A percentile compares a stretch with the other conserved stretches of the same genome.
These are phyloP conservation scores for Xanthorhoe spadicearia DNA, from an alignment of 2,888 invertebrate genomes.

Conservation along the genomic window DNA sequence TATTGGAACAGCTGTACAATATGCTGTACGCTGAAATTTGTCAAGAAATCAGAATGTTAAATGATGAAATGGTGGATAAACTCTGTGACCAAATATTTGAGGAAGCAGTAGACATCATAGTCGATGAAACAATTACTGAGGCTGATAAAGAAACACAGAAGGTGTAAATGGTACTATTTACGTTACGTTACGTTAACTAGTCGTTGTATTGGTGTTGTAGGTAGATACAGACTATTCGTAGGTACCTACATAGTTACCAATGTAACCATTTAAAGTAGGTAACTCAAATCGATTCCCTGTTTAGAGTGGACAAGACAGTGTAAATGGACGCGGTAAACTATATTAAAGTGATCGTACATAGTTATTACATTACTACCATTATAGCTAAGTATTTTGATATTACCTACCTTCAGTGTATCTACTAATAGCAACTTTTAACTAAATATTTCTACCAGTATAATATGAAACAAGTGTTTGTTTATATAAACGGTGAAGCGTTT, in stretches of 20 bases:
- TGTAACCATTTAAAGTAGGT: not conserved
- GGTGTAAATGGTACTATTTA: not conserved
- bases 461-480: too few relatives aligned
- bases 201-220: not conserved
- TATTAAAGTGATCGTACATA: not conserved
- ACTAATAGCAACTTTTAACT: not conserved
- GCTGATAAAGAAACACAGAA: conserved; percentile 1
- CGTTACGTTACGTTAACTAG: too few relatives aligned
- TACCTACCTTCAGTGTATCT: too few relatives aligned
- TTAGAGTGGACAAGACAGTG: not conserved
- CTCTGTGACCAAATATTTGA: conserved; percentile 16
- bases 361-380: not conserved
- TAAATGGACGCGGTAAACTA: not conserved
- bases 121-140: conserved; percentile 13
- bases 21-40: conserved; percentile 14
- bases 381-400: not conserved
- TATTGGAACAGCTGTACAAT: conserved; percentile 12
- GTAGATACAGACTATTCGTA: not conserved
- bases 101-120: conserved; percentile 4
- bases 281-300: not conserved
- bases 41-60: conserved; percentile 13
- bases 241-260: too few relatives aligned
- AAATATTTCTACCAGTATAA: too few relatives aligned
- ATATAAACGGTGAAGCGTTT: too few relatives aligned
- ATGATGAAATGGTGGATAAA: conserved; percentile 12